Evolutionary conservation across 2,888 invertebrate genomes (phyloP).

Genomic region (Drosophila fungiperda): DNA sequence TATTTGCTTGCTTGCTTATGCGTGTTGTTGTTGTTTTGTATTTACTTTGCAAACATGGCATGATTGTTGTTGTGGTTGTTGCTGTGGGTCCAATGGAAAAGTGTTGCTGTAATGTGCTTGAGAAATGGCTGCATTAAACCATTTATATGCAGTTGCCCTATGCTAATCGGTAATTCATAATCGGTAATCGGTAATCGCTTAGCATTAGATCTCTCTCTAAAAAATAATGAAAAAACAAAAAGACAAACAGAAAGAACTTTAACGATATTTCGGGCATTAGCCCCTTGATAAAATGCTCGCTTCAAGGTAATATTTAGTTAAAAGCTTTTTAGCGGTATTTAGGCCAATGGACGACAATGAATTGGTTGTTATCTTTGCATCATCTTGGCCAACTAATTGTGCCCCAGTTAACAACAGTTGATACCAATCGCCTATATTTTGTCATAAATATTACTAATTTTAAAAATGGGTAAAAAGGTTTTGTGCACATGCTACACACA

Average conservation of each 20-base stretch:
- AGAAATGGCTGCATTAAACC: conserved; percentile 17
- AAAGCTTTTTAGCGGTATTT: conserved; percentile 38
- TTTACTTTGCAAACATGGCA: conserved; percentile 68
- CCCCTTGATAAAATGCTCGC: conserved; percentile 52
- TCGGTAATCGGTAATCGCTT: conserved; percentile 14
- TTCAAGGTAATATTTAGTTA: conserved; percentile 59
- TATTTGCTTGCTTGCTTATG: conserved; percentile 1
- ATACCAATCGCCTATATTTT: background rate
- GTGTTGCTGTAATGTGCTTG: conserved; percentile 39
- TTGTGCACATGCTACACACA: too few relatives aligned
- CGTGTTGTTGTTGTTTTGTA: conserved; percentile 27
- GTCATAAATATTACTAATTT: too few relatives aligned
- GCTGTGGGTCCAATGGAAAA: conserved; percentile 31
- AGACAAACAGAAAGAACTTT: conserved; percentile 16
- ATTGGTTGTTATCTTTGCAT: conserved; percentile 16
- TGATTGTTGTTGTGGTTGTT: conserved; percentile 38
- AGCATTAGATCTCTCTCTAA: background rate
- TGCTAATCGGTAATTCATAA: conserved; percentile 9
- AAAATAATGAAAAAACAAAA: conserved; percentile 2
- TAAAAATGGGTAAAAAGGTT: too few relatives aligned
- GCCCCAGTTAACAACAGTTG: conserved; percentile 13
- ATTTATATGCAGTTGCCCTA: conserved; percentile 15
- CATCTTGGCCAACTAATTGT: conserved; percentile 16
- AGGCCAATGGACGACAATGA: conserved; percentile 55
- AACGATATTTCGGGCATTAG: conserved; percentile 58